phyloP scores from a whole-genome alignment of 2,888 invertebrate species.

The Drosophila buzzatii region DNA sequence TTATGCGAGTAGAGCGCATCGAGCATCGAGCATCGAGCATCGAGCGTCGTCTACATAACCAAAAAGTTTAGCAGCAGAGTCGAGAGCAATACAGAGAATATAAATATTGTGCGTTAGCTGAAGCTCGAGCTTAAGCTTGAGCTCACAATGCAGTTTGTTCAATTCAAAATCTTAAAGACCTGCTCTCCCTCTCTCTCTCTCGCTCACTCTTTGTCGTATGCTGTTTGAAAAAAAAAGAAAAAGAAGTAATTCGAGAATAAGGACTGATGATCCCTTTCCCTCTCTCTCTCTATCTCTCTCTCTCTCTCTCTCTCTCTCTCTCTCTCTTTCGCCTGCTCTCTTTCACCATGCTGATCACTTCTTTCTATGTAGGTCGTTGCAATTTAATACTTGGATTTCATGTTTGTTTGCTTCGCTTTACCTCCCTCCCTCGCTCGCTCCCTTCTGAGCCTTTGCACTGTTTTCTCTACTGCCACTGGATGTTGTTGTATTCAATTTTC shows the following conservation, averaged over 20 bases:
- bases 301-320: constrained; percentile 1
- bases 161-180: constrained; percentile 10
- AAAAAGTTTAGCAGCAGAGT: neutral
- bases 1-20: constrained; percentile 23
- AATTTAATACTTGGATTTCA: constrained; percentile 80
- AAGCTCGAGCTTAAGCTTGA: constrained; percentile 8
- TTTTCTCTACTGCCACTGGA: constrained; percentile 3
- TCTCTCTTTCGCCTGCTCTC: neutral
- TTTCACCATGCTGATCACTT: constrained; percentile 27
- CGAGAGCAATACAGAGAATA: neutral
- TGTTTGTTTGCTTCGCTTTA: constrained; percentile 40
- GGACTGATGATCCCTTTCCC: neutral
- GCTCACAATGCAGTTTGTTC: constrained; percentile 44
- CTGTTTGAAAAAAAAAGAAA: constrained; percentile 15
- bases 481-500: constrained; percentile 34
- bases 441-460: neutral
- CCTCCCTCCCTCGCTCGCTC: neutral
- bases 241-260: constrained; percentile 26
- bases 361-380: constrained; percentile 84
- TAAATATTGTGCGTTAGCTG: constrained; percentile 30
- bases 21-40: constrained; percentile 13
- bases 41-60: constrained; percentile 18
- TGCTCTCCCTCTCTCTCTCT: neutral
- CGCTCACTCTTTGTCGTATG: neutral
- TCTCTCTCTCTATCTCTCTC: neutral